A percentile compares a stretch with the other conserved stretches of the same genome.
These are phyloP conservation scores for Lampropteryx suffumata DNA, from an alignment of 2,888 invertebrate genomes.

Conservation along the genomic window DNA sequence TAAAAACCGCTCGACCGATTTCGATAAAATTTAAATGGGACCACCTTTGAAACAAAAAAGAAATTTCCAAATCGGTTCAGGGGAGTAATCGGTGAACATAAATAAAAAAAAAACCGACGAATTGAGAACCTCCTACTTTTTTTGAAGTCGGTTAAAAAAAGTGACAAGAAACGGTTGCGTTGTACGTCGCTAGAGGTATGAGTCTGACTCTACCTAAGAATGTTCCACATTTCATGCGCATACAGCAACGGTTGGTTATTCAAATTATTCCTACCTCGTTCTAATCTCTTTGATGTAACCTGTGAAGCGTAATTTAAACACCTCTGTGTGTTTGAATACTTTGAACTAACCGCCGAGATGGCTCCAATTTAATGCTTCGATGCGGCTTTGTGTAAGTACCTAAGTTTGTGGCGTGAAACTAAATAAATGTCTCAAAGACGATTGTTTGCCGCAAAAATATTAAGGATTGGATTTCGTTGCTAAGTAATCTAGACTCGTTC, in stretches of 20 bases:
- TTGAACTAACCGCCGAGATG: slow-evolving; percentile 34
- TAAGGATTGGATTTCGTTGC: background rate
- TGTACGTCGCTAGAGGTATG: too few species aligned
- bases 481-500: too few species aligned
- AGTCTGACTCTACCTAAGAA: background rate
- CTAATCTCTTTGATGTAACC: slow-evolving; percentile 49
- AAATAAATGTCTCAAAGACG: slow-evolving; percentile 9
- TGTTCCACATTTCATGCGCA: background rate
- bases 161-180: too few species aligned
- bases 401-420: slow-evolving; percentile 5
- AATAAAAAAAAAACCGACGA: too few species aligned
- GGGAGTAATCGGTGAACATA: too few species aligned
- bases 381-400: slow-evolving; percentile 15
- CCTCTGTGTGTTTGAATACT: slow-evolving; percentile 38
- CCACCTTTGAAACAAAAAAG: too few species aligned
- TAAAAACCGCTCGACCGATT: too few species aligned
- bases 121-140: too few species aligned
- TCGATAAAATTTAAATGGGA: too few species aligned
- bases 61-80: too few species aligned
- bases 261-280: slow-evolving; percentile 5
- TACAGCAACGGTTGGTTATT: too few species aligned
- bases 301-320: slow-evolving; percentile 53
- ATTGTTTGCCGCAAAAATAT: slow-evolving; percentile 1
- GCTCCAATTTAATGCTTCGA: slow-evolving; percentile 45
- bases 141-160: too few species aligned